Base-by-base conservation (phyloP, 2,888 invertebrate species). In the Agapetus fuscipes region DNA sequence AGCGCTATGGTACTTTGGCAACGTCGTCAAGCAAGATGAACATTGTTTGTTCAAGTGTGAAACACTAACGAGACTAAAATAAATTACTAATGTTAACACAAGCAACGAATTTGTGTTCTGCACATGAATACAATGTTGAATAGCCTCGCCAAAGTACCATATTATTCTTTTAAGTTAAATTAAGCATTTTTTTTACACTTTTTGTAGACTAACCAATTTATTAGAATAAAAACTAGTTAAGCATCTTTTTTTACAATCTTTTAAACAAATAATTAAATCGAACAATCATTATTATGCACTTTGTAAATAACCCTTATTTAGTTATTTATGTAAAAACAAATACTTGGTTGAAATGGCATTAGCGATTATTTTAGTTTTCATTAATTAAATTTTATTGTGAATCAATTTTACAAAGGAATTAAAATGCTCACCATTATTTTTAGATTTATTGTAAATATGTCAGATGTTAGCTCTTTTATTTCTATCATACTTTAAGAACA, bases 401-500 rank as follows among this genome's bases (percentile, higher is more conserved):
- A 20, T 20, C 20, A 20, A n/a, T 16, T 17, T 31, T 31, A 17
- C 17, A 31, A 17, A 17, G 17, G 12, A 12, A 56, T 51, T 42
- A 48, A 58, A 53, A 58, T 58, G 57, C 54, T 55, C 53, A 54
- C 54, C 52, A 51, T 48, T 50, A 50, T 52, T 46, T 49, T 43
- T 45, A 50, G 49, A 61, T 62, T 65, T 64, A 63, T 64, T 64
- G 64, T 60, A 52, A 54, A 54, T 48, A 48, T 54, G 53, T 53
- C 53, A 34, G 48, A 50, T 47, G n/a, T n/a, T n/a, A n/a, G n/a
- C n/a, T n/a, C n/a, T n/a, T n/a, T n/a, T n/a, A n/a, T n/a, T n/a
- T n/a, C n/a, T n/a, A n/a, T n/a, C n/a, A n/a, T n/a, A n/a, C n/a
- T n/a, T n/a, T n/a, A n/a, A n/a, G n/a, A n/a, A n/a, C n/a, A n/a